A percentile compares a stretch with the other conserved stretches of the same genome.
These are phyloP conservation scores for Drosophila hydei DNA, from an alignment of 1,140 invertebrate species.

Conservation along the genomic window DNA sequence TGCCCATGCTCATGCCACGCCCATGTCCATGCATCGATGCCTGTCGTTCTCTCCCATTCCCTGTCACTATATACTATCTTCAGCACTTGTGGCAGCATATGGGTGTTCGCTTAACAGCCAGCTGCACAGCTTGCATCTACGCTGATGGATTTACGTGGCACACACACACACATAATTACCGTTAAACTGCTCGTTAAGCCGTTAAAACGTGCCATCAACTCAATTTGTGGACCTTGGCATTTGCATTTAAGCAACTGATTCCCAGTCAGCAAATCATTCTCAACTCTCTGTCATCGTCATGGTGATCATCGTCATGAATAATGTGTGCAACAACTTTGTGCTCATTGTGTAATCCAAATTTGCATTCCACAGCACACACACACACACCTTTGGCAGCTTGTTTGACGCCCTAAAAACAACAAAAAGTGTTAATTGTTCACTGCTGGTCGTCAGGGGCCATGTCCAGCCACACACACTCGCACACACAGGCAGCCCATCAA, in stretches of 20 bases:
- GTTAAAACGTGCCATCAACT: constrained; percentile 25
- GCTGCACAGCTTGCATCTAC: not conserved
- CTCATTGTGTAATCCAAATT: constrained; percentile 28
- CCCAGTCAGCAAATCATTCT: constrained; percentile 4
- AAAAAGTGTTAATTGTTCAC: not conserved
- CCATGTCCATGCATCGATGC: too few species aligned
- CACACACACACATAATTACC: constrained; percentile 42
- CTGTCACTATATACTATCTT: too few species aligned
- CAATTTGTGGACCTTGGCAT: constrained; percentile 9
- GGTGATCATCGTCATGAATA: not conserved
- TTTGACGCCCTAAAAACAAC: constrained; percentile 27
- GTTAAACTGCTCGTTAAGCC: constrained; percentile 48
- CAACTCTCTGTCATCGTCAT: not conserved
- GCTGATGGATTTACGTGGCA: constrained; percentile 16
- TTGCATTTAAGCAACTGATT: constrained; percentile 28
- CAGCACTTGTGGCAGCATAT: too few species aligned
- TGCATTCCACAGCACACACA: constrained; percentile 26
- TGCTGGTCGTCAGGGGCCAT: not conserved
- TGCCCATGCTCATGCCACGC: too few species aligned
- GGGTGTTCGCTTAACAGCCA: too few species aligned
- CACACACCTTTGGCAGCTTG: constrained; percentile 22
- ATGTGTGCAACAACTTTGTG: constrained; percentile 12
- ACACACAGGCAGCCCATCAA: not conserved
- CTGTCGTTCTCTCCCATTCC: too few species aligned
- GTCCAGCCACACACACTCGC: not conserved